These are phyloP conservation scores for Acanthoscelides obtectus DNA, from an alignment of 2,888 invertebrate species.

Conservation along the genomic window DNA sequence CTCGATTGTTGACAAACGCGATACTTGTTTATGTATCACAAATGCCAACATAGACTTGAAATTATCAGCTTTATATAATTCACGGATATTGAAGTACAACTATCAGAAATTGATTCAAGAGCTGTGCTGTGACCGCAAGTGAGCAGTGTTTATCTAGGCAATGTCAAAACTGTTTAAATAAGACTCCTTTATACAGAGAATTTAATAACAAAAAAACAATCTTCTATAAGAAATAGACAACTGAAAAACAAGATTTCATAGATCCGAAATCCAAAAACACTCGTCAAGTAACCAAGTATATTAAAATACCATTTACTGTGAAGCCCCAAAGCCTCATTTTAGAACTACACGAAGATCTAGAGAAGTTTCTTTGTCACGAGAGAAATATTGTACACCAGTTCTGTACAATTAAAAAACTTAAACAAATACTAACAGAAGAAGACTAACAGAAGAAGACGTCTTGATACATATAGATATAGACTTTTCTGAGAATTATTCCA, in stretches of 20 bases:
- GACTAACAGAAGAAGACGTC: slow-evolving; percentile 24
- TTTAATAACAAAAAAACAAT: slow-evolving; percentile 2
- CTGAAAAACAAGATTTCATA: slow-evolving; percentile 2
- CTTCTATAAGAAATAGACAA: not conserved
- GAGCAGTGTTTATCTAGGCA: slow-evolving; percentile 15
- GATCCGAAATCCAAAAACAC: too few relatives aligned
- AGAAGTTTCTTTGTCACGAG: slow-evolving; percentile 6
- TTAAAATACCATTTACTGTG: too few relatives aligned
- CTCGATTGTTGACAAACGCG: too few relatives aligned
- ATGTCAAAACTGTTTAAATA: not conserved
- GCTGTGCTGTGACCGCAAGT: not conserved
- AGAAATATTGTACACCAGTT: slow-evolving; percentile 6
- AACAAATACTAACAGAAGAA: slow-evolving; percentile 21
- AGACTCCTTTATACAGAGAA: slow-evolving; percentile 1
- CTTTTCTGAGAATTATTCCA: slow-evolving; percentile 42
- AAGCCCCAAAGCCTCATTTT: too few relatives aligned
- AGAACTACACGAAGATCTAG: too few relatives aligned
- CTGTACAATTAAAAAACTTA: too few relatives aligned
- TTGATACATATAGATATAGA: slow-evolving; percentile 32
- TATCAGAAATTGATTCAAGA: not conserved
- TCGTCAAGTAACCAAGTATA: too few relatives aligned
- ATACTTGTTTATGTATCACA: too few relatives aligned
- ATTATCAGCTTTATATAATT: slow-evolving; percentile 1
- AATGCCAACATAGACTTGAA: too few relatives aligned
- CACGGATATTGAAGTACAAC: not conserved